Percentiles rank a stretch among this genome's conserved stretches.
phyloP scores from a whole-genome alignment of 2,888 invertebrate genomes.

The Drosophila koepferae region DNA sequence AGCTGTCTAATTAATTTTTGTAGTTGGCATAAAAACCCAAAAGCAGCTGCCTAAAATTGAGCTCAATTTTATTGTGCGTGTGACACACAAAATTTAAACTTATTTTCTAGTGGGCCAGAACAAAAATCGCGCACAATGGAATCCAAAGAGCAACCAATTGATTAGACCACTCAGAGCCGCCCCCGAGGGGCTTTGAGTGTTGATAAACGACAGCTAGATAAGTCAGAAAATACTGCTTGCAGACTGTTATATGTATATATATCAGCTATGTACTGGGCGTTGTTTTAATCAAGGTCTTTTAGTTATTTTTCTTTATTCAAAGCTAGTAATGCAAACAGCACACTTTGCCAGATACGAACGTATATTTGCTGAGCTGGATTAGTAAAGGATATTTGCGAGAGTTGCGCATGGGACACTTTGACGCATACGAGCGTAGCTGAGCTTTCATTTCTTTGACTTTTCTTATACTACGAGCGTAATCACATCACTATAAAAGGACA shows the following conservation, averaged over 20 bases:
- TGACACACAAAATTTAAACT: constrained; percentile 4
- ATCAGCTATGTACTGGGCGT: constrained; percentile 8
- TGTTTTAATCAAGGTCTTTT: constrained; percentile 36
- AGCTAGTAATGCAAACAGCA: background rate
- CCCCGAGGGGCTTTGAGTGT: constrained; percentile 26
- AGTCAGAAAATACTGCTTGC: constrained; percentile 4
- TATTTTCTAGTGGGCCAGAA: constrained; percentile 10
- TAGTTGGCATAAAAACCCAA: constrained; percentile 6
- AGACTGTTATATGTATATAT: too few species aligned
- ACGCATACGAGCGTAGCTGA: background rate
- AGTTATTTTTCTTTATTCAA: background rate
- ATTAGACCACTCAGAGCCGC: constrained; percentile 7
- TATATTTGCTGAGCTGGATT: background rate
- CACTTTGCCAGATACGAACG: background rate
- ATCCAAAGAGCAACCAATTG: background rate
- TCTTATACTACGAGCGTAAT: background rate
- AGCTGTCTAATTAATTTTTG: constrained; percentile 22
- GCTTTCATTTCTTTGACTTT: background rate
- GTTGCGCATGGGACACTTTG: background rate
- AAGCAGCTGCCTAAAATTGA: constrained; percentile 14
- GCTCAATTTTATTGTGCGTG: background rate
- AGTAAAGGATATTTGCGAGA: background rate
- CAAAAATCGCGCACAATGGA: constrained; percentile 19
- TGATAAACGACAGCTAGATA: constrained; percentile 36
- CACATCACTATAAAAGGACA: background rate